These are phyloP conservation scores for Enteromius afrohamiltoni DNA, from an alignment of 2,797 vertebrate species.

Conservation along the genomic window DNA sequence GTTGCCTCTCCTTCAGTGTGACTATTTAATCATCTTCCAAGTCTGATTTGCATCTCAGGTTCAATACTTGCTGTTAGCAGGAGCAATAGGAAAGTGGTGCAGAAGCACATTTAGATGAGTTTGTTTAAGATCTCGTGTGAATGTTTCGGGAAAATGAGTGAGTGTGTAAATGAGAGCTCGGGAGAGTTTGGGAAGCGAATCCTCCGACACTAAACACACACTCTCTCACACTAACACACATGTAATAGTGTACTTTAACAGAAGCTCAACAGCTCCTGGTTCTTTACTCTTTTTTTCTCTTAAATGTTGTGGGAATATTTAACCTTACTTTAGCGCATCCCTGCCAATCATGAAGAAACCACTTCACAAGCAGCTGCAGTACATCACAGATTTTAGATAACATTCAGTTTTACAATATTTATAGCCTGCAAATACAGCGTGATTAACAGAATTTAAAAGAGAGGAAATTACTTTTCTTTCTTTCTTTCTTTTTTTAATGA, in stretches of 20 bases:
- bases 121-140: neutral
- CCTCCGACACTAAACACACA: slow-evolving; percentile 30
- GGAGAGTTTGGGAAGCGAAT: neutral
- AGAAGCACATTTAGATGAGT: slow-evolving; percentile 10
- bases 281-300: slow-evolving; percentile 26
- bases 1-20: neutral
- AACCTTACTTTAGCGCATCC: neutral
- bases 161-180: slow-evolving; percentile 14
- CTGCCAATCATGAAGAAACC: neutral
- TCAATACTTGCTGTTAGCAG: neutral
- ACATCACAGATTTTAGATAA: neutral
- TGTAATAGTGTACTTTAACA: slow-evolving; percentile 43
- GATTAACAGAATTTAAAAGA: neutral
- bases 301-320: slow-evolving; percentile 37
- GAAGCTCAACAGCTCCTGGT: slow-evolving; percentile 21
- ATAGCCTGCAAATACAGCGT: neutral
- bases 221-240: slow-evolving; percentile 9
- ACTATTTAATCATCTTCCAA: too few relatives aligned
- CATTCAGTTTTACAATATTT: neutral
- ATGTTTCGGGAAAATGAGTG: slow-evolving; percentile 19
- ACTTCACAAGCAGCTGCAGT: slow-evolving; percentile 19
- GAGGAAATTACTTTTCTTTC: neutral
- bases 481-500: neutral
- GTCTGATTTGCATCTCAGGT: neutral
- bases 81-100: neutral